Evolutionary conservation across 2,797 vertebrate species (phyloP).

Genomic region (Alosa sapidissima): DNA sequence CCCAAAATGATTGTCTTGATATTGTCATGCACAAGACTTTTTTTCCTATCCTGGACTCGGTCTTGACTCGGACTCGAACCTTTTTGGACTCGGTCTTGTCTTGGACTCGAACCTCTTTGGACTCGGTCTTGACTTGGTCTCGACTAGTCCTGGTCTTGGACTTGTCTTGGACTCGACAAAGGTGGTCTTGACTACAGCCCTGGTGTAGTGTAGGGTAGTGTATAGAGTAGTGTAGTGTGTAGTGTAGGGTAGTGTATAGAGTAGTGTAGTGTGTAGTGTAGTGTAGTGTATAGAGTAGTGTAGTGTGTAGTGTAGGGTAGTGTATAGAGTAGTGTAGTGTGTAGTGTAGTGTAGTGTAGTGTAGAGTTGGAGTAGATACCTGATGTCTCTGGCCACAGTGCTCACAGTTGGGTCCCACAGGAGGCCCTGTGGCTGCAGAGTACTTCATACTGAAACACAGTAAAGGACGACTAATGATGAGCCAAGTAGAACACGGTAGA

Average conservation of each 20-base stretch:
- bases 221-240: background rate
- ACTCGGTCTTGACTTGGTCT: too few species aligned
- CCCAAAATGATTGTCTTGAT: too few species aligned
- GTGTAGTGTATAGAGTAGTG: background rate
- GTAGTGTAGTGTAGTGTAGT: background rate
- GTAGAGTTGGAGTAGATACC: slow-evolving; percentile 61
- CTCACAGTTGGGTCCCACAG: slow-evolving; percentile 77
- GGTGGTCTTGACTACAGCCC: too few species aligned
- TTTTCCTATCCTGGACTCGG: too few species aligned
- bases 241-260: background rate
- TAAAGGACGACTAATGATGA: background rate
- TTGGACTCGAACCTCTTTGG: too few species aligned
- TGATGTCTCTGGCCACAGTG: slow-evolving; percentile 89
- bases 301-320: background rate
- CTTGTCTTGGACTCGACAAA: too few species aligned
- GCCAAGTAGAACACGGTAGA: slow-evolving; percentile 10
- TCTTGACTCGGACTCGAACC: too few species aligned
- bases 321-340: background rate
- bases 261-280: background rate
- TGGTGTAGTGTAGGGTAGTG: too few species aligned
- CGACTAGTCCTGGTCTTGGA: too few species aligned
- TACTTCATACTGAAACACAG: slow-evolving; percentile 81
- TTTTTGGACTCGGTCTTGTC: too few species aligned
- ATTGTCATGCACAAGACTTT: too few species aligned
- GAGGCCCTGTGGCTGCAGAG: slow-evolving; percentile 83